Conservation (phyloP, 2,113 vertebrate species). For the Pangasianodon hypophthalmus region DNA sequence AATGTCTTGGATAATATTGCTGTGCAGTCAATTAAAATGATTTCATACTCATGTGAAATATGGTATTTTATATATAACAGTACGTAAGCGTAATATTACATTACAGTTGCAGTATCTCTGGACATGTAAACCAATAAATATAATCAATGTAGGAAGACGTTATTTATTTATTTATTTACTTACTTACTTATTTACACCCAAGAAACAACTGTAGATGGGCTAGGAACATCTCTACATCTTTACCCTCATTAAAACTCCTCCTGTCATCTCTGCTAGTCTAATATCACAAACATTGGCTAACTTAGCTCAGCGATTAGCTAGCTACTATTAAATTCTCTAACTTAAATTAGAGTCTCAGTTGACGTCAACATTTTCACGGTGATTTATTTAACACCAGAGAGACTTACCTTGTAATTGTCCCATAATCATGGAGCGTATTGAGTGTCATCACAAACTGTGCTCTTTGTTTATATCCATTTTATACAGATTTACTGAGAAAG, state of each 20-base stretch:
- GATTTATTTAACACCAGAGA: not conserved
- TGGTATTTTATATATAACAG: not conserved
- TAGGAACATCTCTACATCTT: not conserved
- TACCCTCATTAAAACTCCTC: not conserved
- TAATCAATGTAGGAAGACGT: not conserved
- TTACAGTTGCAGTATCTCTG: not conserved
- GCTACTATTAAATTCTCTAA: not conserved
- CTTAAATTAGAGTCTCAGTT: not conserved
- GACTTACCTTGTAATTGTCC: not conserved
- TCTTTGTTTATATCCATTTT: not conserved
- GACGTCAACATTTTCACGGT: not conserved
- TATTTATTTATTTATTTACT: not conserved
- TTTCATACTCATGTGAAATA: not conserved
- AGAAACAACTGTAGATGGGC: not conserved
- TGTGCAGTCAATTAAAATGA: constrained; percentile 9
- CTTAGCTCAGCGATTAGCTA: not conserved
- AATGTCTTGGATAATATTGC: not conserved
- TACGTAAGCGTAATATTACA: not conserved
- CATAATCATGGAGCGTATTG: not conserved
- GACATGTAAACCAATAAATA: not conserved
- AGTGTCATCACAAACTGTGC: not conserved
- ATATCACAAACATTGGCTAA: not conserved
- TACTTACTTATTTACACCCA: not conserved
- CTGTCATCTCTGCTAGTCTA: not conserved
- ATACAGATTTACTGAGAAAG: not conserved